These are phyloP conservation scores for Astur gentilis DNA, from an alignment of 2,113 vertebrate genomes.

Conservation along the genomic window DNA sequence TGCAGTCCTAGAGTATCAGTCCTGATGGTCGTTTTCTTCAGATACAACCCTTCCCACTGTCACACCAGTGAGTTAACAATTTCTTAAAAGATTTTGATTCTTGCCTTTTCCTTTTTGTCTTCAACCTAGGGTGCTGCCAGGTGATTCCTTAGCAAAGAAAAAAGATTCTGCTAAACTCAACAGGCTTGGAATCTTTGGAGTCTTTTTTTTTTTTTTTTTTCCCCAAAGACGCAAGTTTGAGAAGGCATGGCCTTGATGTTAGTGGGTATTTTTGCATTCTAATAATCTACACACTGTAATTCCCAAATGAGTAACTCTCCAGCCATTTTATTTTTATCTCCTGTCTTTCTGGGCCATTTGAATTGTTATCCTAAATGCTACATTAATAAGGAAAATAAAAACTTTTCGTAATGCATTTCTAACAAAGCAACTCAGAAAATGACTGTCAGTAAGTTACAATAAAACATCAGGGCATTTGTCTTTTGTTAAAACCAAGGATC, in stretches of 20 bases:
- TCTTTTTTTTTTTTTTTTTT: background rate
- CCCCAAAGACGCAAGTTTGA: background rate
- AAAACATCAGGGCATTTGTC: background rate
- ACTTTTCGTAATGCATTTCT: background rate
- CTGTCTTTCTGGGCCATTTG: background rate
- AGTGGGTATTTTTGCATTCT: background rate
- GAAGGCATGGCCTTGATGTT: background rate
- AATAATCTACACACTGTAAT: background rate
- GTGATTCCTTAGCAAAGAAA: background rate
- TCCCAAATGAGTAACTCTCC: background rate
- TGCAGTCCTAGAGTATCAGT: background rate
- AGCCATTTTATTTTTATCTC: background rate
- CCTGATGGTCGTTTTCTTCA: background rate
- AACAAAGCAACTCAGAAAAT: background rate
- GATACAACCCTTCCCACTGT: background rate
- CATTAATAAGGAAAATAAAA: background rate
- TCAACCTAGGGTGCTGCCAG: background rate
- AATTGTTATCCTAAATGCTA: background rate
- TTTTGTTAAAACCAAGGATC: background rate
- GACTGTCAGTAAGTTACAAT: background rate
- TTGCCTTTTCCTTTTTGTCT: background rate
- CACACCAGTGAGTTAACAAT: background rate
- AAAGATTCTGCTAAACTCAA: background rate
- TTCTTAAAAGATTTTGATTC: background rate
- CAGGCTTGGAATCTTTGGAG: background rate